Evolutionary conservation across 2,888 invertebrate genomes (phyloP).

Genomic region (Zonitis immaculata): DNA sequence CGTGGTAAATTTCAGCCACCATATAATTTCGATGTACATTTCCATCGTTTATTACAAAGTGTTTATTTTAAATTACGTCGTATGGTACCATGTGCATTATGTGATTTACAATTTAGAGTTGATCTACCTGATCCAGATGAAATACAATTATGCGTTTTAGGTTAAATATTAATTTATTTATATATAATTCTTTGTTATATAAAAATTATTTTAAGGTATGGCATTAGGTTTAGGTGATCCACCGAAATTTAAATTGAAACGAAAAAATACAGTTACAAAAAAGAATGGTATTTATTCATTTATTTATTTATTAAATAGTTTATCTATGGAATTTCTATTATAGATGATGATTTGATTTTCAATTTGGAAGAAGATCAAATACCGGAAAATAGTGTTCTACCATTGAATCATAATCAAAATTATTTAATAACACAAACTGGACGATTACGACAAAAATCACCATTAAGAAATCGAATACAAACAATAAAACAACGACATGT

Average conservation of each 20-base stretch:
- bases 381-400: conserved; percentile 38
- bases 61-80: conserved; percentile 85
- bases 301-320: not conserved
- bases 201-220: conserved; percentile 55
- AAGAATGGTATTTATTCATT: conserved; percentile 36
- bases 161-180: conserved; percentile 43
- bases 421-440: conserved; percentile 30
- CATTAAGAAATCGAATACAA: conserved; percentile 46
- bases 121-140: conserved; percentile 83
- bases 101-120: conserved; percentile 74
- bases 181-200: conserved; percentile 1
- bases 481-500: conserved; percentile 43
- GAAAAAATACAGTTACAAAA: conserved; percentile 43
- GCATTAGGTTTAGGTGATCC: conserved; percentile 69
- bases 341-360: conserved; percentile 78
- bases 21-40: conserved; percentile 49
- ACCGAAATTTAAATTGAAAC: conserved; percentile 51
- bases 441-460: conserved; percentile 55
- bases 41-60: conserved; percentile 61
- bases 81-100: conserved; percentile 82
- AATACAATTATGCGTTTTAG: conserved; percentile 55
- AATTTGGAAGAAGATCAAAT: conserved; percentile 73
- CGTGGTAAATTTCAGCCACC: conserved; percentile 57
- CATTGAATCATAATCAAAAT: conserved; percentile 1
- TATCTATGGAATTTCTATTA: conserved; percentile 13